phyloP scores from a whole-genome alignment of 64 coral and sea anemone genomes.

The Montipora capricornis region DNA sequence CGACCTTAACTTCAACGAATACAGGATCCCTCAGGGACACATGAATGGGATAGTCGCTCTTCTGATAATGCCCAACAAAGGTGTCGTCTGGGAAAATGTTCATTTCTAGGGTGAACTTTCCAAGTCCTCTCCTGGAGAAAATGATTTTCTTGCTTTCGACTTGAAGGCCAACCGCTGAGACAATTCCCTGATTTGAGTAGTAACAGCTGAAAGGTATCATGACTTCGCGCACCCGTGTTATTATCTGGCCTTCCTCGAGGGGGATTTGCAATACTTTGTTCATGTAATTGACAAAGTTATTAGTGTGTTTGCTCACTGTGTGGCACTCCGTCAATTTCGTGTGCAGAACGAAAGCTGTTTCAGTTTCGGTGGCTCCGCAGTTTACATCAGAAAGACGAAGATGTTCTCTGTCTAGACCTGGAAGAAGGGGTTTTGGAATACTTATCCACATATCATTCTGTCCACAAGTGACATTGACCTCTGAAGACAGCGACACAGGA shows the following conservation, averaged over 20 bases:
- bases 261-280: constrained; percentile 72
- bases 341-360: constrained; percentile 55
- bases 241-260: constrained; percentile 9
- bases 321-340: constrained; percentile 67
- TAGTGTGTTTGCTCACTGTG: constrained; percentile 59
- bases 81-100: not conserved
- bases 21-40: not conserved
- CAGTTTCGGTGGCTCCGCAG: constrained; percentile 49
- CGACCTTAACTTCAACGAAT: not conserved
- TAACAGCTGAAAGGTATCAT: constrained; percentile 69
- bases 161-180: constrained; percentile 34
- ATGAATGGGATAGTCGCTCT: not conserved
- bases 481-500: not conserved
- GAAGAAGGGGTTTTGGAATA: constrained; percentile 10
- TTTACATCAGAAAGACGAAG: constrained; percentile 55
- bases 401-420: constrained; percentile 28
- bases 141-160: constrained; percentile 54
- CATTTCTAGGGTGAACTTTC: not conserved
- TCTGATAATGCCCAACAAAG: not conserved
- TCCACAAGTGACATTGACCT: not conserved
- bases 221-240: constrained; percentile 53
- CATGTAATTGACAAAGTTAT: constrained; percentile 52
- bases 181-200: constrained; percentile 45
- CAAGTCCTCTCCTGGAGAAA: constrained; percentile 26
- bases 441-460: constrained; percentile 31